Evolutionary conservation across 2,888 invertebrate genomes (phyloP).

Genomic region (Chrysolina haemoptera): DNA sequence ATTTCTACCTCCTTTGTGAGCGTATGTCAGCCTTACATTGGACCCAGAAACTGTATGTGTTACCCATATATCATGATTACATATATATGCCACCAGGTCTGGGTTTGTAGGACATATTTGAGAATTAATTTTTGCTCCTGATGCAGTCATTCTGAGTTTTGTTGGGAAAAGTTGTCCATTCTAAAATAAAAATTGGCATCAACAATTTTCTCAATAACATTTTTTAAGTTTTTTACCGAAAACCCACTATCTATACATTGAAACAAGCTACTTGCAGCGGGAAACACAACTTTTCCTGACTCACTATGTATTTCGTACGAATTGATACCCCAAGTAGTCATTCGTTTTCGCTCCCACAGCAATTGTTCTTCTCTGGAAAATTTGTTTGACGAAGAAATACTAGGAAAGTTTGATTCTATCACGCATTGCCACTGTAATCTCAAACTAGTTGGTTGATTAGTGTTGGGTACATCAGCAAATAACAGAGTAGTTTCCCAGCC

Average conservation of each 20-base stretch:
- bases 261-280: constrained; percentile 90
- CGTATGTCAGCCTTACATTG: constrained; percentile 81
- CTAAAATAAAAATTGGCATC: constrained; percentile 62
- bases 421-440: constrained; percentile 85
- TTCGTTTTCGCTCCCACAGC: constrained; percentile 91
- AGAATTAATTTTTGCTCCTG: constrained; percentile 83
- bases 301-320: constrained; percentile 90
- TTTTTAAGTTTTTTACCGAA: constrained; percentile 70
- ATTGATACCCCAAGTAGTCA: constrained; percentile 94
- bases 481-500: constrained; percentile 92
- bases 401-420: constrained; percentile 83
- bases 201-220: neutral
- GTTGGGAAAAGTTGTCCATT: constrained; percentile 79
- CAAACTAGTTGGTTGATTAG: constrained; percentile 71
- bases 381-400: constrained; percentile 72
- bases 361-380: constrained; percentile 92
- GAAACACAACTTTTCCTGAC: constrained; percentile 91
- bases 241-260: constrained; percentile 85
- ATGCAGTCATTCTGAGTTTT: constrained; percentile 76
- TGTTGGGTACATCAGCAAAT: constrained; percentile 85
- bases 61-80: constrained; percentile 93
- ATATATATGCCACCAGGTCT: constrained; percentile 90
- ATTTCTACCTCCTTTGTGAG: constrained; percentile 77
- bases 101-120: constrained; percentile 87
- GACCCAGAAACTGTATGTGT: constrained; percentile 79